Evolutionary conservation across 2,888 invertebrate genomes (phyloP), one percentile per base, ranked within the genome.

Genomic region (Drosophila subquinaria): DNA sequence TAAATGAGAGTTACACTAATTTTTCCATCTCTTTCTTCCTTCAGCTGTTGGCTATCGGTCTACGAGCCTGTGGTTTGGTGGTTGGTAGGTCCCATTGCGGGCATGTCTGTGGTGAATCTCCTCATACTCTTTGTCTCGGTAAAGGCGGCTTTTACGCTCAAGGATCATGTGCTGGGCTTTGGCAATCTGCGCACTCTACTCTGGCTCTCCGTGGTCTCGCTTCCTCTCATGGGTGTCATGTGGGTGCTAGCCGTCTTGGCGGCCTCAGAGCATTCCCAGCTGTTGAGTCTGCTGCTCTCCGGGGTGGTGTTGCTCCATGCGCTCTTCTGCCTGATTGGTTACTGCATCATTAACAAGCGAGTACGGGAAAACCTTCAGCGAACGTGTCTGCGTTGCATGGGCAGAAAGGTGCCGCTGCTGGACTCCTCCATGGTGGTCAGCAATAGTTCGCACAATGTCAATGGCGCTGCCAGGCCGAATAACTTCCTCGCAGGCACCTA

Each of bases 11-110:
- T 23, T 4, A 5, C 11, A 9, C 10, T 15, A 48, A 23, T 50
- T 2, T 17, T 35, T 2, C 6, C 4, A 11, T 27, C 27, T 47
- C n/a, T 47, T 47, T 5, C 17, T 23, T 4, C 4, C 20, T 93
- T 50, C 93, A 98, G 98, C 92, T 99, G 99, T 93, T 99, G 98
- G 98, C 94, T 99, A 72, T 97, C 97, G 9, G 95, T 98, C 45
- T 97, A 98, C 91, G 98, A 98, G 92, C 96, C 97, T 23, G 97
- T 98, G 23, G 96, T 98, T 48, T 99, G 98, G 98, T 97, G 98
- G 94, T 95, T 98, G 87, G 97, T 98, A 79, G 97, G 97, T 3
- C 98, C 99, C 6, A 96, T 98, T 35, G 96, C 95, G 36, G 94
- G 95, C 68, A 95, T 96, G 89, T 96, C 97, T 0, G 93, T 95